These are phyloP conservation scores for Saccopteryx bilineata DNA, from an alignment of 2,113 vertebrate genomes.

Conservation along the genomic window DNA sequence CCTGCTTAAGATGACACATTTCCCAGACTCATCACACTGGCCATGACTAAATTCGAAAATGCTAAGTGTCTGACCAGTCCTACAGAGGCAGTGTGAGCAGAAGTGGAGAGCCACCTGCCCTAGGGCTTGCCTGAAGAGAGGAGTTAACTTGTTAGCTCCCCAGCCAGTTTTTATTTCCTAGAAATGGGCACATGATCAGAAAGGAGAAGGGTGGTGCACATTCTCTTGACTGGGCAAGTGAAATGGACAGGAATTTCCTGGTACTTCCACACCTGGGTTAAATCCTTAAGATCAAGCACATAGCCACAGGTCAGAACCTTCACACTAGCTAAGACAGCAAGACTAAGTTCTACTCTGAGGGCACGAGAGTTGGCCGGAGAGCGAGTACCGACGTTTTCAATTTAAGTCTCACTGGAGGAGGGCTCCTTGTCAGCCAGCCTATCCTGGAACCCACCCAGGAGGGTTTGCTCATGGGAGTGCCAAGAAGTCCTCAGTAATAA, in stretches of 20 bases:
- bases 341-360: neutral
- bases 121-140: neutral
- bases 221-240: neutral
- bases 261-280: neutral
- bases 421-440: neutral
- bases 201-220: too few species aligned
- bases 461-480: accelerated
- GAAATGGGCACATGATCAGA: neutral
- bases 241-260: neutral
- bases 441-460: neutral
- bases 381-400: accelerated
- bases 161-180: neutral
- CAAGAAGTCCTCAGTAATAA: neutral
- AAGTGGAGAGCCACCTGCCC: neutral
- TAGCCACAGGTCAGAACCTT: neutral
- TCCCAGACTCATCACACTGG: neutral
- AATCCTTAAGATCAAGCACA: neutral
- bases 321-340: neutral
- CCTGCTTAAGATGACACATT: neutral
- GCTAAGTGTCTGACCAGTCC: neutral
- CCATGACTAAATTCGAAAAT: neutral
- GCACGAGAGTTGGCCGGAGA: accelerated
- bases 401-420: accelerated
- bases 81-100: neutral
- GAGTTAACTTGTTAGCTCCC: accelerated